Percentiles rank a stretch among this genome's conserved stretches.
These are phyloP conservation scores for Melanerpes aurifrons DNA, from an alignment of 2,113 vertebrate genomes.

Conservation along the genomic window DNA sequence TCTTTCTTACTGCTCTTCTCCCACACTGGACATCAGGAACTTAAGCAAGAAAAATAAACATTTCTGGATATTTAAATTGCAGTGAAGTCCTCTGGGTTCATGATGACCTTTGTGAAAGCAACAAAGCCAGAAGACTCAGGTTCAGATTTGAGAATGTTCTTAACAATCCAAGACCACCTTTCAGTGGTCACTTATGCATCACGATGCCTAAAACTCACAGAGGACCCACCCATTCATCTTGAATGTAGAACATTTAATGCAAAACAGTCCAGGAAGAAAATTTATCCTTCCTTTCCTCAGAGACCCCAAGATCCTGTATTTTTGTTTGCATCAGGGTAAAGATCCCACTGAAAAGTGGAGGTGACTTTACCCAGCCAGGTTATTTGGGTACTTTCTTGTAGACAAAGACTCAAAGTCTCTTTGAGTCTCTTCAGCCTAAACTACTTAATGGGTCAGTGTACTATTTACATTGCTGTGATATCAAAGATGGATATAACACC, in stretches of 20 bases:
- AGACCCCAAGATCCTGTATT: neutral
- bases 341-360: neutral
- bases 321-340: neutral
- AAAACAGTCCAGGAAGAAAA: neutral
- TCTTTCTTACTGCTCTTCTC: neutral
- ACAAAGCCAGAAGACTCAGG: neutral
- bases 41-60: constrained; percentile 13
- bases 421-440: neutral
- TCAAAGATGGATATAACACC: neutral
- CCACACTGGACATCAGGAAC: neutral
- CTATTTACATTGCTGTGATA: neutral
- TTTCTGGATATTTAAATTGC: neutral
- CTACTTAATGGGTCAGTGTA: neutral
- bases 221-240: neutral
- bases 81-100: accelerated
- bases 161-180: neutral
- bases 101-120: neutral
- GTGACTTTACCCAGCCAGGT: neutral
- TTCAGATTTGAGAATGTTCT: neutral
- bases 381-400: neutral
- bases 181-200: neutral
- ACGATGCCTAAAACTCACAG: neutral
- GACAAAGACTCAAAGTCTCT: neutral
- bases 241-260: neutral
- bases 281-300: neutral